Percentiles rank a stretch among this genome's conserved stretches.
phyloP scores from a whole-genome alignment of 2,888 invertebrate genomes.

The Clusia tigrina region DNA sequence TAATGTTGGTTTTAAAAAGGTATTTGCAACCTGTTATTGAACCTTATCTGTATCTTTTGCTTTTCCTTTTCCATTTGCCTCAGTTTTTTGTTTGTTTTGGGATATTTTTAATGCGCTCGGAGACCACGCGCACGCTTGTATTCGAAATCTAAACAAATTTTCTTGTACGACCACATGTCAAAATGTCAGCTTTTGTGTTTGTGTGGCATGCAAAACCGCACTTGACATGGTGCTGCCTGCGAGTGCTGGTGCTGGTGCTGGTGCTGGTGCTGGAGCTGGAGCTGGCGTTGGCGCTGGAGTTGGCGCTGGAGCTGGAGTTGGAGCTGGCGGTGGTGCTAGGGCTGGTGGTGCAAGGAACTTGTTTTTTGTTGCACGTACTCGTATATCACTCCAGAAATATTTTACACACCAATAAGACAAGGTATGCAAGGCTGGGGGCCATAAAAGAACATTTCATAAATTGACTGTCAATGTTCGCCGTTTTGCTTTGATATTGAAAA shows the following conservation, averaged over 20 bases:
- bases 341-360: not conserved
- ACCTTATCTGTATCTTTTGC: not conserved
- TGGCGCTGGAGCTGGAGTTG: not conserved
- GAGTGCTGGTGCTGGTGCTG: not conserved
- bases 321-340: not conserved
- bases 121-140: conserved; percentile 49
- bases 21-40: conserved; percentile 29
- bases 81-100: not conserved
- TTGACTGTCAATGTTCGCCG: too few species aligned
- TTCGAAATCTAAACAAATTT: conserved; percentile 44
- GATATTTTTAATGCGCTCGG: conserved; percentile 15
- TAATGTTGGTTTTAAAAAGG: conserved; percentile 53
- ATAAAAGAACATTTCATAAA: too few species aligned
- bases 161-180: conserved; percentile 51
- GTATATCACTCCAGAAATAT: too few species aligned
- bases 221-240: conserved; percentile 4
- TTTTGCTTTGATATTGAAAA: too few species aligned
- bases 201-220: conserved; percentile 47
- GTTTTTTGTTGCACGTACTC: too few species aligned
- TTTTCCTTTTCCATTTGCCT: not conserved
- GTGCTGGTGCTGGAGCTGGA: not conserved
- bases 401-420: too few species aligned
- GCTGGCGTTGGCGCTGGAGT: too few species aligned
- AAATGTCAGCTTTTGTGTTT: conserved; percentile 49
- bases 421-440: too few species aligned